Evolutionary conservation across 2,113 vertebrate genomes (phyloP), one percentile per base, ranked within the genome.

Genomic region (Phaethornis superciliosus): DNA sequence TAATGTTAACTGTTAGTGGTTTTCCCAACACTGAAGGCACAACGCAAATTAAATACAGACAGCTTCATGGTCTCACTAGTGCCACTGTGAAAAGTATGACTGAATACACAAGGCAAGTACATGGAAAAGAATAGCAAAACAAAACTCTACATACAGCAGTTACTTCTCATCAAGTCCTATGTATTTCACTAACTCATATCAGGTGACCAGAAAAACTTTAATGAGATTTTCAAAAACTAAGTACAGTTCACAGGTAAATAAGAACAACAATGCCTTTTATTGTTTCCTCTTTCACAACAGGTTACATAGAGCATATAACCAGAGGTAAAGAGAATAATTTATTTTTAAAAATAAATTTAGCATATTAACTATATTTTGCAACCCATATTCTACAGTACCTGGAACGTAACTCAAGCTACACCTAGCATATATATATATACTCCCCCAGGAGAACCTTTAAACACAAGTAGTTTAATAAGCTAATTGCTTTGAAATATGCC

Each of bases 31-130:
- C 74, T 80, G 88, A 96, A 96, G 95, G 98, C 94, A 97, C 97
- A 97, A 98, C 95, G 96, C 81, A 94, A 97, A 98, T 97, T 85
- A 97, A 97, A 97, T 87, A 94, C 93, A 96, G 88, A 91, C 65
- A 97, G 90, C 95, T 98, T 97, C 94, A 75, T 32, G 81, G 92
- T 96, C 96, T 95, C 81, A 18, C 96, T 93, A 94, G 83, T 37
- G 69, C 19, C 77, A 94, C 94, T 81, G 94, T 93, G 97, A 97
- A 97, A 75, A 95, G 84, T 35, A 67, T 20, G 79, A 94, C 94
- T 80, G 94, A 97, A 97, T 78, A 97, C 27, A 85, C 89, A 96
- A 97, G 95, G 88, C 12, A 42, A 96, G 77, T 68, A 80, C 8
- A 94, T 46, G 72, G 96, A 94, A 88, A 86, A 92, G 77, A 95